Percentiles rank a stretch among this genome's conserved stretches.
Evolutionary conservation across 2,888 invertebrate genomes (phyloP).

Genomic region (Trisateles emortualis): DNA sequence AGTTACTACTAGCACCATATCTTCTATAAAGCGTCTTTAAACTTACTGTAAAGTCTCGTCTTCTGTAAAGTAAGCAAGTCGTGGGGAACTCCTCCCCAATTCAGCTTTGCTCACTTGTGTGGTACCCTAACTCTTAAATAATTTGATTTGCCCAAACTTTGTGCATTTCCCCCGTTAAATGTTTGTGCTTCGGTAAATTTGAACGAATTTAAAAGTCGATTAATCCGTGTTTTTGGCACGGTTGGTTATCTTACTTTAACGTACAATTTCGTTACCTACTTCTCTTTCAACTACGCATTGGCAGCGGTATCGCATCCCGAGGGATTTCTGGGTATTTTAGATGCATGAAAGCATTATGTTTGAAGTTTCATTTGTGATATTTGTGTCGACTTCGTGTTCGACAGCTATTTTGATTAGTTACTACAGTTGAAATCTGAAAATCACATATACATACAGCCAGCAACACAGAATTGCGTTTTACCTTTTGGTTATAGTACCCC

Average conservation of each 20-base stretch:
- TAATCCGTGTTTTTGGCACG: constrained; percentile 24
- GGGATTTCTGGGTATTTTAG: background rate
- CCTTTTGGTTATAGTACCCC: too few species aligned
- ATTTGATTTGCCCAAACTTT: constrained; percentile 38
- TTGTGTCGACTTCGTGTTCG: background rate
- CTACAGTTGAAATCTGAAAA: too few species aligned
- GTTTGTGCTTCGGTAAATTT: constrained; percentile 33
- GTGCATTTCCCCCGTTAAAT: constrained; percentile 30
- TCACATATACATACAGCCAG: too few species aligned
- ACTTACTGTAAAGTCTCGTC: too few species aligned
- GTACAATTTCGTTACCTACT: background rate
- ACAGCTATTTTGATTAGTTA: too few species aligned
- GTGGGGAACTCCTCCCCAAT: too few species aligned
- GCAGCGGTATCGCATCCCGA: background rate
- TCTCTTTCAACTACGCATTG: background rate
- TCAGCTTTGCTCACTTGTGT: too few species aligned
- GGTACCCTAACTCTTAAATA: too few species aligned
- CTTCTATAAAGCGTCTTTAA: too few species aligned
- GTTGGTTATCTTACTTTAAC: background rate
- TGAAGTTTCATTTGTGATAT: background rate
- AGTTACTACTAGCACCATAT: too few species aligned
- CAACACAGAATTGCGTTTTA: too few species aligned
- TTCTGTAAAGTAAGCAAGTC: too few species aligned
- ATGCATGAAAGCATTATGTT: constrained; percentile 3
- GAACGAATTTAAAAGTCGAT: constrained; percentile 32